Percentiles rank a stretch among this genome's conserved stretches.
Evolutionary conservation across 2,113 vertebrate genomes (phyloP).

Genomic region (Phyllostomus hastatus): DNA sequence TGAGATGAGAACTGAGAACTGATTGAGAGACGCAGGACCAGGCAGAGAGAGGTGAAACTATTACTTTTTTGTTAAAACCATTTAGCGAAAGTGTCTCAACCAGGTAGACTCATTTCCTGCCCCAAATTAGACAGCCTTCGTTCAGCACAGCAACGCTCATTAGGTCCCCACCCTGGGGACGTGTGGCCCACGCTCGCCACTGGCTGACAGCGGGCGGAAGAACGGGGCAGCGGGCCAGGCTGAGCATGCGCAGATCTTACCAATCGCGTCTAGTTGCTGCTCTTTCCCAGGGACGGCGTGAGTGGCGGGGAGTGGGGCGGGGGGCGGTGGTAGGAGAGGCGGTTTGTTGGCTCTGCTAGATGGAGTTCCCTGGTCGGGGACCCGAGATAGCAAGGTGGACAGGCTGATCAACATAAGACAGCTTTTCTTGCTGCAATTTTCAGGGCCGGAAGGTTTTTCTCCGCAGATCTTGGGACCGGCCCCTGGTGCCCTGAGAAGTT

Average conservation of each 20-base stretch:
- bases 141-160: not conserved
- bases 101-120: not conserved
- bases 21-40: not conserved
- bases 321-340: not conserved
- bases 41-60: not conserved
- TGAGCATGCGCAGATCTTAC: not conserved
- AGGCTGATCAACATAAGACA: not conserved
- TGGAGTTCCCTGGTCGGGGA: rapidly evolving
- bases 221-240: rapidly evolving
- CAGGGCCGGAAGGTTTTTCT: not conserved
- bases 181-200: not conserved
- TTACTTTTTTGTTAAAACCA: not conserved
- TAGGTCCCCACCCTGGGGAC: not conserved
- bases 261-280: rapidly evolving
- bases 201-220: not conserved
- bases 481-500: not conserved
- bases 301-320: rapidly evolving
- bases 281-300: too few relatives aligned
- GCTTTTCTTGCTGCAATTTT: not conserved
- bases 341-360: rapidly evolving
- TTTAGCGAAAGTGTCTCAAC: not conserved
- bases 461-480: not conserved
- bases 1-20: not conserved
- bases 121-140: not conserved
- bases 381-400: not conserved